Conservation (phyloP, 2,797 vertebrate species). For the Triplophysa yarkandensis region DNA sequence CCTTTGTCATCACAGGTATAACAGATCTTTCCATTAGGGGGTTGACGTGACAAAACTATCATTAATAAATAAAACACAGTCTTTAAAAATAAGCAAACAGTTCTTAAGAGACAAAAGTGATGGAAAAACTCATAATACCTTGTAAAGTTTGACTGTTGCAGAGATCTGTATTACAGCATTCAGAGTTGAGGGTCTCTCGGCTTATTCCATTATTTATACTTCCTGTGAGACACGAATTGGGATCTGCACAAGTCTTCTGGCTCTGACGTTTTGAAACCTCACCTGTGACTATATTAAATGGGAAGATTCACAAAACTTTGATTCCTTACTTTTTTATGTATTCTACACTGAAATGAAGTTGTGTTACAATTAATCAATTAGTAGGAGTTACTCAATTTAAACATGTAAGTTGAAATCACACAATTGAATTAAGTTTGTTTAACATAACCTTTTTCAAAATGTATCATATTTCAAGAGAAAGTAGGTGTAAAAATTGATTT, state of each 20-base stretch:
- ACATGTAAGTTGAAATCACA: too few relatives aligned
- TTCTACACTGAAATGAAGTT: too few relatives aligned
- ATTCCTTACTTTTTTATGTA: too few relatives aligned
- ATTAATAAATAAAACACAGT: background rate
- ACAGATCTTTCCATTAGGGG: conserved; percentile 10
- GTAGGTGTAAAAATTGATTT: too few relatives aligned
- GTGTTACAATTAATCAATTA: too few relatives aligned
- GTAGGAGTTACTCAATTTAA: too few relatives aligned
- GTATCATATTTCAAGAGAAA: too few relatives aligned
- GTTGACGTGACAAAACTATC: background rate
- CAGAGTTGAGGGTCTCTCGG: background rate
- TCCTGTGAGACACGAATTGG: conserved; percentile 41
- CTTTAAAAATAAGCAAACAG: too few relatives aligned
- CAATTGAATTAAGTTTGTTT: too few relatives aligned
- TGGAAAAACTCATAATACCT: conserved; percentile 53
- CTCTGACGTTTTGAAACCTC: accelerated
- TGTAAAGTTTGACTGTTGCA: conserved; percentile 56
- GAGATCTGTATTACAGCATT: conserved; percentile 57
- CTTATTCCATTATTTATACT: conserved; percentile 53
- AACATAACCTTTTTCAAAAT: too few relatives aligned
- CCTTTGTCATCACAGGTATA: background rate
- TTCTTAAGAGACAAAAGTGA: too few relatives aligned
- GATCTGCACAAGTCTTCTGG: conserved; percentile 26
- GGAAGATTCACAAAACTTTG: background rate
- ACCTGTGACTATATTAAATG: conserved; percentile 44